A percentile compares a stretch with the other conserved stretches of the same genome.
Evolutionary conservation across 2,888 invertebrate species (phyloP).

Genomic region (Mactromeris polynyma): DNA sequence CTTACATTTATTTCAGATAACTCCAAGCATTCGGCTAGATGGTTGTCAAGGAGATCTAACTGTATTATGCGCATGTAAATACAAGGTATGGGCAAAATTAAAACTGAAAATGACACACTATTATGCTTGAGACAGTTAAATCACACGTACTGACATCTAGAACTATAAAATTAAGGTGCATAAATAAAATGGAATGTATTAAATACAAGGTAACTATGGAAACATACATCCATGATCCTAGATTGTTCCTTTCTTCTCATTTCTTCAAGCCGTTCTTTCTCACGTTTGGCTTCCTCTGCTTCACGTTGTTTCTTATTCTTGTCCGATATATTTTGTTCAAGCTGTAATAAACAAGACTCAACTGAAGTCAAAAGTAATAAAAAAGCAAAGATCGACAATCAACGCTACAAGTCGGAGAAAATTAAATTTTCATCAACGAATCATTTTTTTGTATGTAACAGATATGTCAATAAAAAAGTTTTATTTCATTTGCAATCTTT

Average conservation of each 20-base stretch:
- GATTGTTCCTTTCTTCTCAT: slow-evolving; percentile 95
- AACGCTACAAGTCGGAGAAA: no score
- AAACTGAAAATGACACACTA: background rate
- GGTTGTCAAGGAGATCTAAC: no score
- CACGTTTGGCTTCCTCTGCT: slow-evolving; percentile 93
- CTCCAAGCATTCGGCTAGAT: no score
- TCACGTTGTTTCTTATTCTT: slow-evolving; percentile 92
- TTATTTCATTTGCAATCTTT: no score
- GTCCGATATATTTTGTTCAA: slow-evolving; percentile 92
- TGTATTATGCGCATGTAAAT: no score
- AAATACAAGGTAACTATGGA: background rate
- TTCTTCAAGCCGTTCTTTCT: slow-evolving; percentile 94
- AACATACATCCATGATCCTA: slow-evolving; percentile 92
- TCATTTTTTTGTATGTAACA: no score
- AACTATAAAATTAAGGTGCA: background rate
- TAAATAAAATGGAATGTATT: background rate
- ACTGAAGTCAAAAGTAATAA: no score
- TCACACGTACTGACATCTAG: background rate
- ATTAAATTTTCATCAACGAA: no score
- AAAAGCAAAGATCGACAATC: no score
- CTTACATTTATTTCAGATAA: no score
- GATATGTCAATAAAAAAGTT: no score
- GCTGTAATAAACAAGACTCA: slow-evolving; percentile 49
- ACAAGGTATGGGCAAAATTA: no score
- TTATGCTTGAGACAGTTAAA: background rate